Base-by-base conservation (phyloP, 2,888 invertebrate species). In the Lasius platythorax region DNA sequence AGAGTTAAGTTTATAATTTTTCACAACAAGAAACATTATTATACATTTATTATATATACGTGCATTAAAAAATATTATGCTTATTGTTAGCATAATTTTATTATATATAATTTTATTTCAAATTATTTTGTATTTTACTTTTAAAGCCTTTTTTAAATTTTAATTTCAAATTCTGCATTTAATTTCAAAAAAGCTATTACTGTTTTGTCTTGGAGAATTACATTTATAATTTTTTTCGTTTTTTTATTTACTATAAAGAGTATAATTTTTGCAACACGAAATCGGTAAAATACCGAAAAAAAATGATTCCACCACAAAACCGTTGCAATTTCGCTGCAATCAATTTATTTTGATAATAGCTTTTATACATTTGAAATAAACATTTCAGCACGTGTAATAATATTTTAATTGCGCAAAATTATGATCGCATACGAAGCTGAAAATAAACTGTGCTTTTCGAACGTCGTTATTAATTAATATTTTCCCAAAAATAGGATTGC, bases 351-450 rank as follows among this genome's bases (percentile, higher is more conserved):
- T 79, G 33, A 37, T 61, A 79, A 23, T 46, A 70, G 12, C 23
- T 46, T 23, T 79, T n/a, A 68, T 46, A 28, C 70, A 79, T 70
- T 61, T 70, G 33, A 70, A 61, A 70, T 61, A 70, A 61, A 61
- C 23, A 61, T 43, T 30, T 43, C 56, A 18, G 8, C 11, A 11
- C 12, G 23, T 37, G 46, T 12, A 56, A 78, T 78, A 67, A 79
- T 79, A 61, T 61, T 70, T 70, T 61, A 23, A 70, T 79, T 46
- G 46, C 23, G 23, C 5, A 18, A 79, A 70, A 79, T 56, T 70
- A 46, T 46, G 23, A 70, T 70, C 23, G 58, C 8, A 18, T 70
- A 70, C 37, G 46, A 46, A 33, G 12, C 23, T 28, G 61, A 46
- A 46, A 61, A 70, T 46, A 53, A 79, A 67, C 40, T 78, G 37